phyloP scores from a whole-genome alignment of 2,888 invertebrate genomes.

The Synergus umbraculus region DNA sequence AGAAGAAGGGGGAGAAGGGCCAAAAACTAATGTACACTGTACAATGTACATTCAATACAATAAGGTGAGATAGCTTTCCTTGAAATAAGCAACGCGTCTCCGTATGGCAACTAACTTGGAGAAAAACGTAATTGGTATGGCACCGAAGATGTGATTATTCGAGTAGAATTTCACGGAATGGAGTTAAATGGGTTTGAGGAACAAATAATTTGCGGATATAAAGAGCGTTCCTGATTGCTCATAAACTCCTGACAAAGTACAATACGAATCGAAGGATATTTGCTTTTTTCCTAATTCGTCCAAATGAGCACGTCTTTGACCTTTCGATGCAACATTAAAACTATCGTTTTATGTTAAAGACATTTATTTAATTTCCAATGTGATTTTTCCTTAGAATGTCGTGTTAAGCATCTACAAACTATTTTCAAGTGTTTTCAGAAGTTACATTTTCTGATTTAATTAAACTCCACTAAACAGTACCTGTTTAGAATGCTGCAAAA shows the following conservation, averaged over 20 bases:
- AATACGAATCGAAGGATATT: slow-evolving; percentile 65
- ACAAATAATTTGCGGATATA: slow-evolving; percentile 73
- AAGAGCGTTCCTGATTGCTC: slow-evolving; percentile 67
- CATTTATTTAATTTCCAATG: too few relatives aligned
- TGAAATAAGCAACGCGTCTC: slow-evolving; percentile 56
- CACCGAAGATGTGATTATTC: slow-evolving; percentile 75
- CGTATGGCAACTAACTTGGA: slow-evolving; percentile 54
- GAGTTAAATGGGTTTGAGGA: slow-evolving; percentile 76
- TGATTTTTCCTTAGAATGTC: too few relatives aligned
- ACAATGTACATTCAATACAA: not conserved
- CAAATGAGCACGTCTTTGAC: slow-evolving; percentile 48
- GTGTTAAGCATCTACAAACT: too few relatives aligned
- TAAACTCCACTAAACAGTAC: too few relatives aligned
- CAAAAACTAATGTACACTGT: slow-evolving; percentile 32
- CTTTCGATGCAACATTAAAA: slow-evolving; percentile 28
- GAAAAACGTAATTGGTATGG: slow-evolving; percentile 72
- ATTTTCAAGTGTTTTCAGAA: too few relatives aligned
- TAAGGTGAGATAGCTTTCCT: slow-evolving; percentile 46
- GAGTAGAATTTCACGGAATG: slow-evolving; percentile 76
- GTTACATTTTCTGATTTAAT: too few relatives aligned
- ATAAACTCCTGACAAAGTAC: slow-evolving; percentile 65
- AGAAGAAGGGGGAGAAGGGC: not conserved
- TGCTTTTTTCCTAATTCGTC: slow-evolving; percentile 60
- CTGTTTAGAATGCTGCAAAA: too few relatives aligned
- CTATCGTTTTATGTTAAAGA: not conserved